phyloP scores from a whole-genome alignment of 2,113 vertebrate genomes.

The Pogonocichla stellata region DNA sequence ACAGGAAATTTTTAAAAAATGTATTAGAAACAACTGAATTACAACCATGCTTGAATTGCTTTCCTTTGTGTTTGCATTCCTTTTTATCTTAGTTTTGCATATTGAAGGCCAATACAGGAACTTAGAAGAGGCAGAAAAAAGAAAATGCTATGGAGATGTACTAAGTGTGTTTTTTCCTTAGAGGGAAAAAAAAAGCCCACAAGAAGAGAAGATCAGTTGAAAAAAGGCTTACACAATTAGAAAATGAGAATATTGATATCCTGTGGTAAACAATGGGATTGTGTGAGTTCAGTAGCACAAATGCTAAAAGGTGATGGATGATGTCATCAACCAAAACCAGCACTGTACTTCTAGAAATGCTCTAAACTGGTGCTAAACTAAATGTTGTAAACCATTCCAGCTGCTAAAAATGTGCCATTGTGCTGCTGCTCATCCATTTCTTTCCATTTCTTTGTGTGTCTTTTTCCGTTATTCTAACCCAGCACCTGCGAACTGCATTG shows the following conservation, averaged over 20 bases:
- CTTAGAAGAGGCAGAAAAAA: neutral
- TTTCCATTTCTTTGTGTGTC: neutral
- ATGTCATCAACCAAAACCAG: neutral
- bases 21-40: neutral
- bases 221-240: neutral
- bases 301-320: neutral
- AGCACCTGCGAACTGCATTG: neutral
- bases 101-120: neutral
- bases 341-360: neutral
- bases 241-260: neutral
- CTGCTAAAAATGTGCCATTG: neutral
- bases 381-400: neutral
- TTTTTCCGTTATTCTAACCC: neutral
- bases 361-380: neutral
- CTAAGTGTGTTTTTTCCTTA: neutral
- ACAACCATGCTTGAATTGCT: neutral
- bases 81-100: neutral
- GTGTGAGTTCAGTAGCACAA: neutral
- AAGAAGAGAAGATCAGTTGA: neutral
- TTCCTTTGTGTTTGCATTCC: no score
- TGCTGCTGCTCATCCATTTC: neutral
- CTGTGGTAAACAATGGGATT: neutral
- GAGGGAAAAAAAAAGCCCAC: neutral
- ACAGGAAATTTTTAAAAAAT: neutral
- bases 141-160: neutral